These are phyloP conservation scores for Acanthurus leucopareius DNA, from an alignment of 2,797 vertebrate species.

Conservation along the genomic window DNA sequence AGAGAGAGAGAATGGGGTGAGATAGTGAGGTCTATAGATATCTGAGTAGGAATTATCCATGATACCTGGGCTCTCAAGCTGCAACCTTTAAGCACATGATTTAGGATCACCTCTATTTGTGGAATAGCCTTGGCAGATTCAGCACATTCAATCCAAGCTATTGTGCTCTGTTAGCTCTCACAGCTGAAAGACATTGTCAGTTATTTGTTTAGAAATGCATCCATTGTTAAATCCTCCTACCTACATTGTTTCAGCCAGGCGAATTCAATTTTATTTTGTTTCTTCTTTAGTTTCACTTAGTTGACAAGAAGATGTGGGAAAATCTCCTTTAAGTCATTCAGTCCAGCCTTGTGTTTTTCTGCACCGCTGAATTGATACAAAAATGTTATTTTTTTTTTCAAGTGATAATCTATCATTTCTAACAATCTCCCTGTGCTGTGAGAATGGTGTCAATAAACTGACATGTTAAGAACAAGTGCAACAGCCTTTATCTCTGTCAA, in stretches of 20 bases:
- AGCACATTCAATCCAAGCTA: conserved; percentile 71
- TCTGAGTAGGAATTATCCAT: conserved; percentile 83
- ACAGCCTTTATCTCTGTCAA: conserved; percentile 77
- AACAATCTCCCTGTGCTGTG: conserved; percentile 78
- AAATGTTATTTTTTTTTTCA: conserved; percentile 69
- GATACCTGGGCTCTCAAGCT: conserved; percentile 83
- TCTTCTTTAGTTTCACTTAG: conserved; percentile 72
- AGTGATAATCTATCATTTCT: conserved; percentile 76
- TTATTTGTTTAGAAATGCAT: conserved; percentile 72
- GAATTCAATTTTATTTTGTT: conserved; percentile 70
- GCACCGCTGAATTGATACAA: conserved; percentile 77
- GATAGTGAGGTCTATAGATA: conserved; percentile 78
- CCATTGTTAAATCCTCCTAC: conserved; percentile 66
- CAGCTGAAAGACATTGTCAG: conserved; percentile 45
- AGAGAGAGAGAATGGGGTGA: conserved; percentile 73
- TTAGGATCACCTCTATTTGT: conserved; percentile 79
- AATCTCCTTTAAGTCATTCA: conserved; percentile 73
- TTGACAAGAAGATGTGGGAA: conserved; percentile 70
- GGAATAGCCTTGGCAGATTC: conserved; percentile 71
- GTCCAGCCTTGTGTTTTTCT: conserved; percentile 69
- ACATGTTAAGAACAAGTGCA: conserved; percentile 83
- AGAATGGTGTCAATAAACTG: conserved; percentile 84
- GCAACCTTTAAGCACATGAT: conserved; percentile 81
- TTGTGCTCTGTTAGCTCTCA: conserved; percentile 60
- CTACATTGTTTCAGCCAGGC: conserved; percentile 65